phyloP scores from a whole-genome alignment of 2,888 invertebrate genomes.

The Parnassius smintheus region DNA sequence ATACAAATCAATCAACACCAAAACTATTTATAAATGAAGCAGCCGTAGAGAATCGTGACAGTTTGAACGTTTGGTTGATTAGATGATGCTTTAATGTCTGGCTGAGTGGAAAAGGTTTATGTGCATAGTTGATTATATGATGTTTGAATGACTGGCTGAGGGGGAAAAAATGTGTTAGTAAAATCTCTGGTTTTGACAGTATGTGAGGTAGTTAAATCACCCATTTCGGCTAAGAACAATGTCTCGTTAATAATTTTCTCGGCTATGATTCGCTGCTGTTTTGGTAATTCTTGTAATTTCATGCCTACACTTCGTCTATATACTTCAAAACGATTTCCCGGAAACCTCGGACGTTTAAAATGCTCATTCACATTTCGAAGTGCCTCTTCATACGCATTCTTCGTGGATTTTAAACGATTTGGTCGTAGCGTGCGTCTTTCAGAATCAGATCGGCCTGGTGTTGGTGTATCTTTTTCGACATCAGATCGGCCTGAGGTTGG shows the following conservation, averaged over 20 bases:
- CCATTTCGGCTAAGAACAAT: constrained; percentile 2
- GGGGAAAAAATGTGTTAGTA: background rate
- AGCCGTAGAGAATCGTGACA: too few relatives aligned
- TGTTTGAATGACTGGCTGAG: background rate
- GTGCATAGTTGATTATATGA: background rate
- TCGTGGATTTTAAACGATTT: constrained; percentile 1
- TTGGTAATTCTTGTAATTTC: background rate
- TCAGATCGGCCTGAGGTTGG: background rate
- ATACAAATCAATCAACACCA: too few relatives aligned
- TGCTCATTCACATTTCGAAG: background rate
- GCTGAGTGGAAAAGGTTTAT: background rate
- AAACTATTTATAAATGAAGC: too few relatives aligned
- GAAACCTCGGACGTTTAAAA: too few relatives aligned
- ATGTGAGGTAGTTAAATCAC: constrained; percentile 1
- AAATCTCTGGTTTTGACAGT: background rate
- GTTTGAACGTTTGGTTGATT: background rate
- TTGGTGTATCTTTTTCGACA: background rate
- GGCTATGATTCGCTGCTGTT: background rate
- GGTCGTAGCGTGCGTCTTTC: background rate
- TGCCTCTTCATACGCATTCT: constrained; percentile 2
- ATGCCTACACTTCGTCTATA: constrained; percentile 4
- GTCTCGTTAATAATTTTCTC: constrained; percentile 1
- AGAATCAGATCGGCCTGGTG: too few relatives aligned
- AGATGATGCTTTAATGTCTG: background rate
- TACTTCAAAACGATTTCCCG: constrained; percentile 1